These are phyloP conservation scores for Neoniphon sammara DNA, from an alignment of 2,797 vertebrate species.

Conservation along the genomic window DNA sequence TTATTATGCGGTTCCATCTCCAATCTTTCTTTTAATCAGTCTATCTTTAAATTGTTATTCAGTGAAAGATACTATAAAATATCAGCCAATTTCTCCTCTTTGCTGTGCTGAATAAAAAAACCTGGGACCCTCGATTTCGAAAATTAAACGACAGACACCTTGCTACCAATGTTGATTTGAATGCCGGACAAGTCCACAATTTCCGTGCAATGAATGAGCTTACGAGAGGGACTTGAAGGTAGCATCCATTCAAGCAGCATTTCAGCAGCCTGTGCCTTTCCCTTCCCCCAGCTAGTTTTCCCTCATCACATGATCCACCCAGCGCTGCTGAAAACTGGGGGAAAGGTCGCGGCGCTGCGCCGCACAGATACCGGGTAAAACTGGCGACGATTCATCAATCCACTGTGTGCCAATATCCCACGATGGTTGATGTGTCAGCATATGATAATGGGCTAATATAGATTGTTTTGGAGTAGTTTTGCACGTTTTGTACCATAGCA, in stretches of 20 bases:
- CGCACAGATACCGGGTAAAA: slow-evolving; percentile 58
- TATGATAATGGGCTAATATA: accelerated
- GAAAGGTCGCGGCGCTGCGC: slow-evolving; percentile 82
- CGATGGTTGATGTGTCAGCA: background rate
- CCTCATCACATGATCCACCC: slow-evolving; percentile 81
- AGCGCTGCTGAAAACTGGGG: slow-evolving; percentile 81
- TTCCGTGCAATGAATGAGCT: slow-evolving; percentile 30
- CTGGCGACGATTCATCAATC: slow-evolving; percentile 3
- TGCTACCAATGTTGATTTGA: slow-evolving; percentile 15
- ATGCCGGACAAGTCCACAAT: slow-evolving; percentile 53
- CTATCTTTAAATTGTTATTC: too few species aligned
- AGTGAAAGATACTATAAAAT: too few species aligned
- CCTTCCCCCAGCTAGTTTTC: slow-evolving; percentile 67
- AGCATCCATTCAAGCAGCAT: slow-evolving; percentile 35
- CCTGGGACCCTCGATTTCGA: too few species aligned
- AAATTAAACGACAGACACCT: background rate
- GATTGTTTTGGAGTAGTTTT: background rate
- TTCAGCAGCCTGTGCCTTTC: slow-evolving; percentile 48
- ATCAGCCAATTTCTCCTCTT: too few species aligned
- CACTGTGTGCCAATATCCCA: background rate
- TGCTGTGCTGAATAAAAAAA: too few species aligned
- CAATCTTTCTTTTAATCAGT: too few species aligned
- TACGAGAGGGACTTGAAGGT: too few species aligned
- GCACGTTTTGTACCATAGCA: background rate
- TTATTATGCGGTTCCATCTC: too few species aligned